These are phyloP conservation scores for Cheilosia grossa DNA, from an alignment of 2,888 invertebrate species.

Conservation along the genomic window DNA sequence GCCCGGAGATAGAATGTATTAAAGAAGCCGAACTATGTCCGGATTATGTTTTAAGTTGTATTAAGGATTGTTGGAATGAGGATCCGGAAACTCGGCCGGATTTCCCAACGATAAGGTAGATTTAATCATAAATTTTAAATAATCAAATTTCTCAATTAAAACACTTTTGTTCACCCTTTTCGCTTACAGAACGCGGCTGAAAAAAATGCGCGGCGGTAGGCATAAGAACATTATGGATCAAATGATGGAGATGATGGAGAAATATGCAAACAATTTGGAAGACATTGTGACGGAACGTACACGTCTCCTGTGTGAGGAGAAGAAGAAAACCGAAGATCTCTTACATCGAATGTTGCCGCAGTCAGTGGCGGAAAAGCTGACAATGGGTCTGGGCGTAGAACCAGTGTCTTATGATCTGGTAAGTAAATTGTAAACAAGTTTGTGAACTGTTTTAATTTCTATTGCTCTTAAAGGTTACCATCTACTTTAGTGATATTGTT, in stretches of 20 bases:
- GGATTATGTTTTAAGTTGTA: conserved; percentile 91
- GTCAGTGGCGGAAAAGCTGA: conserved; percentile 94
- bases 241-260: conserved; percentile 99
- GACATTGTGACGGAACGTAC: conserved; percentile 96
- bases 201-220: conserved; percentile 95
- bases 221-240: conserved; percentile 96
- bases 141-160: too few species aligned
- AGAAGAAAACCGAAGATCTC: conserved; percentile 96
- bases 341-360: conserved; percentile 97
- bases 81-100: conserved; percentile 93
- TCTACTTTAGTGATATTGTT: conserved; percentile 98
- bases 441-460: neutral
- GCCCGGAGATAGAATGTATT: conserved; percentile 90
- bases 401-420: conserved; percentile 97
- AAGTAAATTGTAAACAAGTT: conserved; percentile 21
- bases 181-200: conserved; percentile 86
- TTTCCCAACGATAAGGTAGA: conserved; percentile 89
- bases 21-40: conserved; percentile 89
- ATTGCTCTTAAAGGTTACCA: conserved; percentile 85
- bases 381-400: conserved; percentile 94
- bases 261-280: conserved; percentile 97
- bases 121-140: neutral
- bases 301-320: conserved; percentile 94
- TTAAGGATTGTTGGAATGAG: conserved; percentile 96
- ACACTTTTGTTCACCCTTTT: too few species aligned